A percentile compares a stretch with the other conserved stretches of the same genome.
These are phyloP conservation scores for Phalacrocorax brasilianus DNA, from an alignment of 2,113 vertebrate genomes.

Conservation along the genomic window DNA sequence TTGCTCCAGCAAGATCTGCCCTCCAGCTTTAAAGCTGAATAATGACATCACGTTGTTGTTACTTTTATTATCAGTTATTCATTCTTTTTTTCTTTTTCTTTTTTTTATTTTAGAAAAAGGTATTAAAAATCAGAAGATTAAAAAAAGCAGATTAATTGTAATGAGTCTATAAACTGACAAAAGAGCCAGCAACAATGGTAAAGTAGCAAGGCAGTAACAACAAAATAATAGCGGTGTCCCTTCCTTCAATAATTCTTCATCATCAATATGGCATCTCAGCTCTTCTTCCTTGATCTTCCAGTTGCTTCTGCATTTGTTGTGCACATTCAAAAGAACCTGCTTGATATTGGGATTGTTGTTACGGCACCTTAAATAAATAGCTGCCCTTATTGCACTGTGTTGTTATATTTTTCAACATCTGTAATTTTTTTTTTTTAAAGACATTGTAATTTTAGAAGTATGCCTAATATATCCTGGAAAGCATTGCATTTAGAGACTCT, in stretches of 20 bases:
- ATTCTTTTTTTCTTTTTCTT: neutral
- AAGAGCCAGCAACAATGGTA: conserved; percentile 7
- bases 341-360: neutral
- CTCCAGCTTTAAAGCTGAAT: conserved; percentile 68
- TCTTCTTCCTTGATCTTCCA: neutral
- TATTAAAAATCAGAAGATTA: conserved; percentile 56
- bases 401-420: conserved; percentile 34
- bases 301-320: neutral
- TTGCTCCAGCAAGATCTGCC: conserved; percentile 73
- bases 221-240: conserved; percentile 15
- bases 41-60: conserved; percentile 59
- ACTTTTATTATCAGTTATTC: conserved; percentile 60
- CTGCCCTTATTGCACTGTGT: neutral
- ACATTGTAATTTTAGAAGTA: conserved; percentile 65
- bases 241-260: neutral
- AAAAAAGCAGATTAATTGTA: conserved; percentile 66
- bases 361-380: conserved; percentile 35
- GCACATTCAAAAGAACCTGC: neutral
- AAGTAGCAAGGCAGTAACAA: neutral
- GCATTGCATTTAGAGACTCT: conserved; percentile 46
- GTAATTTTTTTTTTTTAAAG: neutral
- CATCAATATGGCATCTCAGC: conserved; percentile 51
- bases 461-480: conserved; percentile 37
- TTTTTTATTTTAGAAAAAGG: neutral
- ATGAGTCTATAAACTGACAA: conserved; percentile 58